Conservation (phyloP, 2,113 vertebrate genomes). For the Origma solitaria region DNA sequence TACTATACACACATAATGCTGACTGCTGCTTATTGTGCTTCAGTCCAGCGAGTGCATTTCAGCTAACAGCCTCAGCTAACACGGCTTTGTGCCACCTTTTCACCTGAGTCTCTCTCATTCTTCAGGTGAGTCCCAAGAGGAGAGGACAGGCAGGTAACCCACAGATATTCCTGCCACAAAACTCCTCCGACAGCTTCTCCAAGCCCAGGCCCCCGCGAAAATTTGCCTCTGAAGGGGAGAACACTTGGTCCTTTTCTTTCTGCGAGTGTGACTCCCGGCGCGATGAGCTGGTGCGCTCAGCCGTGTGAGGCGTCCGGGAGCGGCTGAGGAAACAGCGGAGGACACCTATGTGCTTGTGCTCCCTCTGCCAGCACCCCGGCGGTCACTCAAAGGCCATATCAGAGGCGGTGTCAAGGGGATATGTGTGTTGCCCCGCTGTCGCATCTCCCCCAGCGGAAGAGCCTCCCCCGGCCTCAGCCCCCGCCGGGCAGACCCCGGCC, state of each 20-base stretch:
- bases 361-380: not conserved
- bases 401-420: too few relatives aligned
- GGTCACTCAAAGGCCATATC: rapidly evolving
- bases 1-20: rapidly evolving
- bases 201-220: rapidly evolving
- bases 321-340: not conserved
- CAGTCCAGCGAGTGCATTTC: rapidly evolving
- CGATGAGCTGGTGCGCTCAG: rapidly evolving
- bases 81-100: not conserved
- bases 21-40: not conserved
- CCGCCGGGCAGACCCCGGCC: not conserved
- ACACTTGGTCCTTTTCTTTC: rapidly evolving
- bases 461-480: rapidly evolving
- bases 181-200: not conserved
- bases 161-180: not conserved
- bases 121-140: too few relatives aligned
- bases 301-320: not conserved
- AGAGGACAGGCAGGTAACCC: not conserved
- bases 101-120: not conserved
- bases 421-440: rapidly evolving
- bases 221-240: rapidly evolving
- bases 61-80: not conserved
- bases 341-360: rapidly evolving
- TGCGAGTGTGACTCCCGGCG: rapidly evolving
- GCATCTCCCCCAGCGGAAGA: rapidly evolving